phyloP scores from a whole-genome alignment of 2,113 vertebrate species.

The Microcebus lehilahytsara region DNA sequence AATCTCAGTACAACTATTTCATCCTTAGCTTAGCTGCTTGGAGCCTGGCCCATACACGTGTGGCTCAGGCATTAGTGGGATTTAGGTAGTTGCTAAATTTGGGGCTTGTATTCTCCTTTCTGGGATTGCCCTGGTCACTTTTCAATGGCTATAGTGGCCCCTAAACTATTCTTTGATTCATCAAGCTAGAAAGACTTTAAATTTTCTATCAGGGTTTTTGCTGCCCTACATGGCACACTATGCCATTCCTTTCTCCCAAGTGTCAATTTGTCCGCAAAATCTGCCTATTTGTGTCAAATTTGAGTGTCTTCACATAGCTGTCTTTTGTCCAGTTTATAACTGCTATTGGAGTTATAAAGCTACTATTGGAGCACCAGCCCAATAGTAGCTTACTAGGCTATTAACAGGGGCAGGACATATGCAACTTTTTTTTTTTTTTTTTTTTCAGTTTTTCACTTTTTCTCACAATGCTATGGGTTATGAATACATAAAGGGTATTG shows the following conservation, averaged over 20 bases:
- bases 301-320: background rate
- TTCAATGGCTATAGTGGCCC: background rate
- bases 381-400: background rate
- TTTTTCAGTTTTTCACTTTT: background rate
- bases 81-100: fast-evolving
- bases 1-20: background rate
- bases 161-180: background rate
- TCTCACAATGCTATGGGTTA: background rate
- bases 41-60: background rate
- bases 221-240: background rate
- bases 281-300: background rate
- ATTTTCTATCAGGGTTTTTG: background rate
- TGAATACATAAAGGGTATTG: background rate
- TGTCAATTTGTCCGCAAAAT: background rate
- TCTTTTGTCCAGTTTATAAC: background rate
- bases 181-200: background rate
- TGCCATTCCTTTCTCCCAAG: background rate
- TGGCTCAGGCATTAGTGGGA: background rate
- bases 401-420: background rate
- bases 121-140: background rate
- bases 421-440: too few relatives aligned
- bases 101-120: background rate
- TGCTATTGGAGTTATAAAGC: too few relatives aligned
- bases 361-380: background rate
- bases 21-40: background rate